A percentile compares a stretch with the other conserved stretches of the same genome.
These are phyloP conservation scores for Triplophysa yarkandensis DNA, from an alignment of 2,797 vertebrate species.

Conservation along the genomic window DNA sequence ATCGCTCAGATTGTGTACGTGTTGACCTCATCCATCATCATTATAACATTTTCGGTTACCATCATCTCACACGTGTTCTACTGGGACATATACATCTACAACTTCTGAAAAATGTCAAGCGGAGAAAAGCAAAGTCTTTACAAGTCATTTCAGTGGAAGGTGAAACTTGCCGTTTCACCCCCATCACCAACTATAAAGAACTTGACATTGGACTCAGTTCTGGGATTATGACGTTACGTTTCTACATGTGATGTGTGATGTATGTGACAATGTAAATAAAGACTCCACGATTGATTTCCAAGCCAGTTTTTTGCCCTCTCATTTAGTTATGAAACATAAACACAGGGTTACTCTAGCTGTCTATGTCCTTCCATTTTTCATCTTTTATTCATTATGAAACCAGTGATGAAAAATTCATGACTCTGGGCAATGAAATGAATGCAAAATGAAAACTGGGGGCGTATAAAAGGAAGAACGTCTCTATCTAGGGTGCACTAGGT, in stretches of 20 bases:
- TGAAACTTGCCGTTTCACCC: slow-evolving; percentile 15
- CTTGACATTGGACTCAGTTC: not conserved
- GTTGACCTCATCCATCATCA: slow-evolving; percentile 58
- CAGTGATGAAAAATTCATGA: slow-evolving; percentile 53
- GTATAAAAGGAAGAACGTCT: slow-evolving; percentile 45
- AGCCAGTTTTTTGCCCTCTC: slow-evolving; percentile 5
- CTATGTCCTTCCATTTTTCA: slow-evolving; percentile 42
- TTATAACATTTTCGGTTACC: slow-evolving; percentile 46
- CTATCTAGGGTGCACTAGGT: slow-evolving; percentile 41
- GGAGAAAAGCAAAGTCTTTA: slow-evolving; percentile 61
- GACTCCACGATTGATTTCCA: slow-evolving; percentile 7
- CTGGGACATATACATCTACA: slow-evolving; percentile 64
- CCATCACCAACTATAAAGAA: not conserved
- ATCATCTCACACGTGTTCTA: slow-evolving; percentile 64
- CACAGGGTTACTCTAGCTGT: slow-evolving; percentile 31
- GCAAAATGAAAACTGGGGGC: slow-evolving; percentile 46
- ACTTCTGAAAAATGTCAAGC: slow-evolving; percentile 61
- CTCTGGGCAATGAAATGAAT: slow-evolving; percentile 51
- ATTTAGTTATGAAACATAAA: slow-evolving; percentile 27
- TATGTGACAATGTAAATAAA: slow-evolving; percentile 1
- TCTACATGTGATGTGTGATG: not conserved
- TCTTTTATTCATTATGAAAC: slow-evolving; percentile 54
- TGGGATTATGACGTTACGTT: not conserved
- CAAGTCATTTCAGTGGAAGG: slow-evolving; percentile 45
- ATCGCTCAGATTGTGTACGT: slow-evolving; percentile 54